Conservation (phyloP, 2,797 vertebrate genomes). For the Anolis apletophallus region DNA sequence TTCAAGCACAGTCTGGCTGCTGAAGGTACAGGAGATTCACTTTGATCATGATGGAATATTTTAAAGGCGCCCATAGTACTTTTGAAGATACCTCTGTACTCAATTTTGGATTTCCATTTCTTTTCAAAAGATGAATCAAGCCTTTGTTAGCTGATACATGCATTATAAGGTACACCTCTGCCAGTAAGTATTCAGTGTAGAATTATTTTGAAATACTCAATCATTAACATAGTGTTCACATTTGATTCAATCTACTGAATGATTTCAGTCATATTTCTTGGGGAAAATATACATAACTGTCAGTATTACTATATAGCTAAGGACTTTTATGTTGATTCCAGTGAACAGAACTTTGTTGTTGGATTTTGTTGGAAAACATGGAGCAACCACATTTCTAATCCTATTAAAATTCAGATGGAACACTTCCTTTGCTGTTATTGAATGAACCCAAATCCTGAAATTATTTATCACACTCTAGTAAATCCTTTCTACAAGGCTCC, state of each 20-base stretch:
- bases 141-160: background rate
- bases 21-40: background rate
- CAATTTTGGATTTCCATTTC: background rate
- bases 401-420: constrained; percentile 14
- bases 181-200: background rate
- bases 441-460: constrained; percentile 1
- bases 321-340: background rate
- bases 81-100: background rate
- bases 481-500: background rate
- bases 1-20: background rate
- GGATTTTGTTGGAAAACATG: constrained; percentile 21
- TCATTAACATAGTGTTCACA: background rate
- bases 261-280: constrained; percentile 17
- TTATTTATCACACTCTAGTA: background rate
- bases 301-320: background rate
- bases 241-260: constrained; percentile 12
- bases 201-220: constrained; percentile 16
- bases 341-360: constrained; percentile 1
- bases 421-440: constrained; percentile 6
- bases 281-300: constrained; percentile 10
- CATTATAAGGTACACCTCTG: background rate
- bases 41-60: accelerated
- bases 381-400: background rate
- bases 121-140: background rate
- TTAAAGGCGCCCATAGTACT: background rate